Conservation (phyloP, 2,113 vertebrate genomes). For the Cathartes aura region DNA sequence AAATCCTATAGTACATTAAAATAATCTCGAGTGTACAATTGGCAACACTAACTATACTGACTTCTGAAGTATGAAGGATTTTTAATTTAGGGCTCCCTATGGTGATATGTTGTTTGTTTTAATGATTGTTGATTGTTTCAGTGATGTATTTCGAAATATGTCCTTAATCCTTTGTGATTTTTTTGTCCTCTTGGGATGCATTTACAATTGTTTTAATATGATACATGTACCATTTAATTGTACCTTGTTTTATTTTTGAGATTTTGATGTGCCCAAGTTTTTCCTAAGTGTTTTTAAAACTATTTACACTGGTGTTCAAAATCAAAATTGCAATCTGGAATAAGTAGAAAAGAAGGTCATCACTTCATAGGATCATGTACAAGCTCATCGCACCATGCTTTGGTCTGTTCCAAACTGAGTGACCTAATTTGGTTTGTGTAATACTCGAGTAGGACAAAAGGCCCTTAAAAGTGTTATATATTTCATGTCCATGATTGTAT, state of each 20-base stretch:
- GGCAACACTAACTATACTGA: constrained; percentile 27
- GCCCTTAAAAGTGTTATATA: neutral
- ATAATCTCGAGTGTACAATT: constrained; percentile 25
- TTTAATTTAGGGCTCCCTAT: constrained; percentile 59
- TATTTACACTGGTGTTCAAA: neutral
- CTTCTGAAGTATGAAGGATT: constrained; percentile 58
- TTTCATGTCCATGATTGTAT: neutral
- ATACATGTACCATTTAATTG: neutral
- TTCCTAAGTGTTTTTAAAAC: neutral
- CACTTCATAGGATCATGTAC: neutral
- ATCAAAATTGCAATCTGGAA: neutral
- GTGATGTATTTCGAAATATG: constrained; percentile 24
- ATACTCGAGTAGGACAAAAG: neutral
- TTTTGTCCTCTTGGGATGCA: constrained; percentile 5
- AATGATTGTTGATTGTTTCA: constrained; percentile 39
- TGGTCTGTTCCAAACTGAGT: neutral
- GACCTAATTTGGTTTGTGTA: neutral
- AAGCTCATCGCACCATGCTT: neutral
- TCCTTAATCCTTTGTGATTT: neutral
- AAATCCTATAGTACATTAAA: constrained; percentile 26
- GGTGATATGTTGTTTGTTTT: constrained; percentile 45
- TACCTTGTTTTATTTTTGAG: neutral
- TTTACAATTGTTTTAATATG: neutral
- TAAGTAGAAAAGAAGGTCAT: neutral
- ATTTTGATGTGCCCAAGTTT: neutral